Evolutionary conservation across 2,797 vertebrate genomes (phyloP).

Genomic region (Vireo griseus): DNA sequence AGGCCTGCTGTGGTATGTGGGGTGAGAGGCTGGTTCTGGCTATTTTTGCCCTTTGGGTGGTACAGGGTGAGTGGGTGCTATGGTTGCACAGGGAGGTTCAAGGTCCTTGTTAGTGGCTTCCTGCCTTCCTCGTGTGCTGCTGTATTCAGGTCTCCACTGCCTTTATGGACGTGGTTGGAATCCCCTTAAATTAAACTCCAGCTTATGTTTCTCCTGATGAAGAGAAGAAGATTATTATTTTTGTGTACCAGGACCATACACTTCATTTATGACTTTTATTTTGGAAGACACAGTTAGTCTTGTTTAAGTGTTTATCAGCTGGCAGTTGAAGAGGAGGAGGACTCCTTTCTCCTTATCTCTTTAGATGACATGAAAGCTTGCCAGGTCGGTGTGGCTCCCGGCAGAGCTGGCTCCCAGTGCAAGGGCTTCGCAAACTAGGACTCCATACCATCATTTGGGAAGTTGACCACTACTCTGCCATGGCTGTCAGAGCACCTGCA

Average conservation of each 20-base stretch:
- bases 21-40: not conserved
- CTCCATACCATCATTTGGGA: not conserved
- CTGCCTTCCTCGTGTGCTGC: not conserved
- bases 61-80: rapidly evolving
- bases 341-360: not conserved
- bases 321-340: not conserved
- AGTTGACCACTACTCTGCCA: not conserved
- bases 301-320: not conserved
- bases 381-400: rapidly evolving
- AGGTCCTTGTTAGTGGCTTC: not conserved
- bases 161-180: not conserved
- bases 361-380: not conserved
- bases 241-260: rapidly evolving
- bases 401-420: not conserved
- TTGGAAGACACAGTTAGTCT: not conserved
- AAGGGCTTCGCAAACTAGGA: not conserved
- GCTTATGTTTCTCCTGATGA: not conserved
- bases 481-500: rapidly evolving
- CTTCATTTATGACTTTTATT: not conserved
- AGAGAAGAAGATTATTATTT: not conserved
- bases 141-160: rapidly evolving
- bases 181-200: not conserved
- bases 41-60: not conserved
- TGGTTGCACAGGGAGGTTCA: not conserved
- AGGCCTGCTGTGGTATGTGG: not conserved